Conservation (phyloP, 2,888 invertebrate species). For the Brachypalpus laphriformis region DNA sequence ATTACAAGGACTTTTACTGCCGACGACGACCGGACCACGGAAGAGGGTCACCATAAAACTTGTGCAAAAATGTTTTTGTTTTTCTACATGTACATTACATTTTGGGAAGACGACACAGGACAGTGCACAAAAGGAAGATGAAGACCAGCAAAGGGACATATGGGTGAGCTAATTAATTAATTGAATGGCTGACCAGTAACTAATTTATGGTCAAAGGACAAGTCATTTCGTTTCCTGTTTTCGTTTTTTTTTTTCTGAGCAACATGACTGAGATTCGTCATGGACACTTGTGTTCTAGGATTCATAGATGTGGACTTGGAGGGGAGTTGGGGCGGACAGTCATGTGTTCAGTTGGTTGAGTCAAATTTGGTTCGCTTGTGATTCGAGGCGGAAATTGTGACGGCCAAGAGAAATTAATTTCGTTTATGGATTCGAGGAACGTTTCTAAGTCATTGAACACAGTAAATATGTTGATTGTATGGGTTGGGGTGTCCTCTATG, state of each 20-base stretch:
- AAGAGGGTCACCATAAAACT: slow-evolving; percentile 12
- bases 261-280: slow-evolving; percentile 58
- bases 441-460: slow-evolving; percentile 71
- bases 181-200: slow-evolving; percentile 74
- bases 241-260: slow-evolving; percentile 1
- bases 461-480: slow-evolving; percentile 56
- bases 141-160: slow-evolving; percentile 45
- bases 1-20: slow-evolving; percentile 65
- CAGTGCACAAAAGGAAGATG: slow-evolving; percentile 1
- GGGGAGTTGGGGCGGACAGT: neutral
- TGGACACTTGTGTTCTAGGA: slow-evolving; percentile 38
- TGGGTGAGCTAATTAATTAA: slow-evolving; percentile 72
- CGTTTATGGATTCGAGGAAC: slow-evolving; percentile 64
- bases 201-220: slow-evolving; percentile 74
- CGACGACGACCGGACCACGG: neutral
- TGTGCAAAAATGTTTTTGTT: slow-evolving; percentile 37
- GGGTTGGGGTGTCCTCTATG: slow-evolving; percentile 14
- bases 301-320: slow-evolving; percentile 9
- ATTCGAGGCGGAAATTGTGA: slow-evolving; percentile 71
- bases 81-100: slow-evolving; percentile 21
- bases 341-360: slow-evolving; percentile 47
- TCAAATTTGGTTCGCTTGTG: slow-evolving; percentile 58
- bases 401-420: slow-evolving; percentile 69
- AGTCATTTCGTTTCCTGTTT: slow-evolving; percentile 43
- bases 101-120: slow-evolving; percentile 19